Conservation (phyloP, 2,113 vertebrate species). For the Coregonus clupeaformis region DNA sequence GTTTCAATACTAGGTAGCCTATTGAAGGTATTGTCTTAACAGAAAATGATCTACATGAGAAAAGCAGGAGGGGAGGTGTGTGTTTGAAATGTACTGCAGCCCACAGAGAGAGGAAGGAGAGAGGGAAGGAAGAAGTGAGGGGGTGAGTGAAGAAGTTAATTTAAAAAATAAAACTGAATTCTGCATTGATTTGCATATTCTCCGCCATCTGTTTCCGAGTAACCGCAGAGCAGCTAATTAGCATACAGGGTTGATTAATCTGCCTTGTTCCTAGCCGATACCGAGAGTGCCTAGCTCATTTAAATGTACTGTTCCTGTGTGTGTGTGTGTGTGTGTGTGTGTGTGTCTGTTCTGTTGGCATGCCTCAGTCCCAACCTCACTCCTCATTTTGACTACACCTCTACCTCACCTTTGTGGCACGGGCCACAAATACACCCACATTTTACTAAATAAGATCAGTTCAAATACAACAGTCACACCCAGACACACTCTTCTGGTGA, state of each 20-base stretch:
- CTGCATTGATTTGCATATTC: conserved; percentile 99
- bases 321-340: conserved; percentile 36
- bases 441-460: too few species aligned
- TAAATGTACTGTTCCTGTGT: conserved; percentile 60
- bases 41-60: conserved; percentile 48
- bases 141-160: conserved; percentile 85
- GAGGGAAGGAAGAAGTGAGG: conserved; percentile 40
- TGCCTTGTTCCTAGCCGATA: conserved; percentile 91
- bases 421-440: conserved; percentile 19
- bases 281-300: conserved; percentile 76
- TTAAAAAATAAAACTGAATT: conserved; percentile 92
- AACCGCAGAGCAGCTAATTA: conserved; percentile 94
- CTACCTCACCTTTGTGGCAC: too few species aligned
- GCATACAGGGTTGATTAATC: conserved; percentile 98
- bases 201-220: conserved; percentile 97
- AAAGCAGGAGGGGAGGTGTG: conserved; percentile 49
- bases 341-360: too few species aligned
- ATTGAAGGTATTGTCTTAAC: conserved; percentile 30
- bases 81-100: conserved; percentile 70
- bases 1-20: conserved; percentile 21
- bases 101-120: conserved; percentile 69
- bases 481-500: too few species aligned
- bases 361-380: too few species aligned
- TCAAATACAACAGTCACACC: too few species aligned
- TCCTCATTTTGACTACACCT: too few species aligned